Conservation (phyloP, 2,797 vertebrate genomes). For the Jordanella pulchra region DNA sequence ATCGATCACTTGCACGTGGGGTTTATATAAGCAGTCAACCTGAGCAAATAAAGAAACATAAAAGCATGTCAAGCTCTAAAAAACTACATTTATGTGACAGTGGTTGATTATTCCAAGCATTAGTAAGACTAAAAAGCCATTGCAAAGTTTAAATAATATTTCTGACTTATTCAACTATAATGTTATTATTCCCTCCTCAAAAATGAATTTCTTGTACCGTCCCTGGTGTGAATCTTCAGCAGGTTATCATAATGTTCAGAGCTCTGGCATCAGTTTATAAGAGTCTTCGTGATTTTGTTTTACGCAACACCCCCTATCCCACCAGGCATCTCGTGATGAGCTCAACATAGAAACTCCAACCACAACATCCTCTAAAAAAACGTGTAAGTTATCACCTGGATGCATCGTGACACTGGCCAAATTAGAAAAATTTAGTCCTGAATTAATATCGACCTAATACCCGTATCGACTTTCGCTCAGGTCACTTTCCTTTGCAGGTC, state of each 20-base stretch:
- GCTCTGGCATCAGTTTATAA: neutral
- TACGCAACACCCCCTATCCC: constrained; percentile 4
- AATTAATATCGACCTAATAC: constrained; percentile 30
- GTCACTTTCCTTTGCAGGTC: constrained; percentile 33
- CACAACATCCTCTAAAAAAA: neutral
- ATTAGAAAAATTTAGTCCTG: constrained; percentile 27
- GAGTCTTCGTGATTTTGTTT: constrained; percentile 24
- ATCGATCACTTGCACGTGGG: neutral
- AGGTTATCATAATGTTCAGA: neutral
- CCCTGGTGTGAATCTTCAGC: neutral
- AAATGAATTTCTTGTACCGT: neutral
- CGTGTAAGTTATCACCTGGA: constrained; percentile 32
- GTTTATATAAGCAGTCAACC: neutral
- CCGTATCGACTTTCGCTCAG: constrained; percentile 26
- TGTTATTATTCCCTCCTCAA: neutral
- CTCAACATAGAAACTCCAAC: constrained; percentile 3
- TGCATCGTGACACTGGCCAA: constrained; percentile 39
- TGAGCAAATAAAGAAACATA: too few species aligned
- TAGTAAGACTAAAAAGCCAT: neutral
- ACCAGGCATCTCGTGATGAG: neutral
- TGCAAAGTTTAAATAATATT: neutral
- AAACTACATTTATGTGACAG: neutral
- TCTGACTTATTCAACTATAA: neutral
- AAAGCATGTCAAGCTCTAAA: neutral
- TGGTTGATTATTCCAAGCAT: neutral